A percentile compares a stretch with the other conserved stretches of the same genome.
These are phyloP conservation scores for Temnothorax ravouxi DNA, from an alignment of 2,888 invertebrate genomes.

Conservation along the genomic window DNA sequence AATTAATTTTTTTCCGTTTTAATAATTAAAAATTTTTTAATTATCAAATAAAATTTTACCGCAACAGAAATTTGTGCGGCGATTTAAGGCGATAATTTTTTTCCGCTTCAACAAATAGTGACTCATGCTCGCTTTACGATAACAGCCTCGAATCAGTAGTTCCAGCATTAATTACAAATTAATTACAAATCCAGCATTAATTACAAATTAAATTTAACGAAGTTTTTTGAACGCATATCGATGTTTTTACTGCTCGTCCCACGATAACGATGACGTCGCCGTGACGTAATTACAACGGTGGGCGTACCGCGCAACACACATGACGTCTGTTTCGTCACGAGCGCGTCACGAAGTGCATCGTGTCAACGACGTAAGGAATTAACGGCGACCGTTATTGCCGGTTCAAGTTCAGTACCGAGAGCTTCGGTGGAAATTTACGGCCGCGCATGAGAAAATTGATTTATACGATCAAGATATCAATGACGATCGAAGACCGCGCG, in stretches of 20 bases:
- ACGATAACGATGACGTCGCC: constrained; percentile 31
- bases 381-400: constrained; percentile 26
- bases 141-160: background rate
- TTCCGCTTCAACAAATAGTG: background rate
- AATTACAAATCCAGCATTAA: no score
- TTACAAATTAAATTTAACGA: background rate
- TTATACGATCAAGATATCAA: constrained; percentile 3
- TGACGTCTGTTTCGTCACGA: constrained; percentile 18
- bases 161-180: background rate
- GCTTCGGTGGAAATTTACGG: constrained; percentile 3
- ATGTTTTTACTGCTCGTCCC: background rate
- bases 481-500: background rate
- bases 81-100: no score
- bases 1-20: background rate
- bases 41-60: no score
- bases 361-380: constrained; percentile 5
- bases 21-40: no score
- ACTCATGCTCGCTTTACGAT: background rate
- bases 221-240: constrained; percentile 3
- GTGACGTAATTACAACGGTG: constrained; percentile 29
- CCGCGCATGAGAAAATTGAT: background rate
- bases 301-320: background rate
- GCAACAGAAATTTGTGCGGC: no score
- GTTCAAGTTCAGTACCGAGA: background rate
- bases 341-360: constrained; percentile 23